These are phyloP conservation scores for Amphipyra tragopoginis DNA, from an alignment of 2,888 invertebrate genomes.

Conservation along the genomic window DNA sequence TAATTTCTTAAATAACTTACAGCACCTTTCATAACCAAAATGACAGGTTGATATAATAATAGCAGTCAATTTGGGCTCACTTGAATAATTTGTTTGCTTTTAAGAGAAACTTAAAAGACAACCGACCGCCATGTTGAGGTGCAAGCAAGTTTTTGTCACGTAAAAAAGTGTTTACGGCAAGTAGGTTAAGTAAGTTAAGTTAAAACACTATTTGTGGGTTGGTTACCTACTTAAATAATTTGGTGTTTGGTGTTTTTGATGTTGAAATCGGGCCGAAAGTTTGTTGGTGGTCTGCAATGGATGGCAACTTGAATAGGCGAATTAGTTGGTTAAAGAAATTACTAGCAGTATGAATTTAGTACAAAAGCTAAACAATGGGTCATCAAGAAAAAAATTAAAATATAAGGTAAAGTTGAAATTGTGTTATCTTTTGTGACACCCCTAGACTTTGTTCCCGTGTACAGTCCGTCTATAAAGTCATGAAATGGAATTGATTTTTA, in stretches of 20 bases:
- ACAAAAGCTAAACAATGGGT: no score
- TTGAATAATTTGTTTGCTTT: constrained; percentile 71
- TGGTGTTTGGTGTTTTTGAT: constrained; percentile 29
- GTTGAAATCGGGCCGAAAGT: constrained; percentile 9
- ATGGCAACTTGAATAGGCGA: no score
- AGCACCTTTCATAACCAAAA: constrained; percentile 72
- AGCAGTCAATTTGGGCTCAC: constrained; percentile 61
- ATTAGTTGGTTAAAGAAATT: no score
- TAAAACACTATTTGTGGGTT: constrained; percentile 42
- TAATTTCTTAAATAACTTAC: constrained; percentile 59
- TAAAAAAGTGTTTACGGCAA: constrained; percentile 53
- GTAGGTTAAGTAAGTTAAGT: constrained; percentile 53
- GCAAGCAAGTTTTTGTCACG: constrained; percentile 44
- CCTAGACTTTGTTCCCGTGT: no score
- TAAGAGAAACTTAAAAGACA: constrained; percentile 39
- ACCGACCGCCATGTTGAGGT: constrained; percentile 30
- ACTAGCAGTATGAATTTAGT: no score
- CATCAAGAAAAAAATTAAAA: no score
- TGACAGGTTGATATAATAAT: constrained; percentile 67
- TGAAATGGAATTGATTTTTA: no score
- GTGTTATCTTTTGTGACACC: neutral
- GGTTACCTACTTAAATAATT: constrained; percentile 35
- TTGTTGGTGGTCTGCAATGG: neutral
- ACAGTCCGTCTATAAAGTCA: no score
- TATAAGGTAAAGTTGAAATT: neutral